Evolutionary conservation across 2,888 invertebrate genomes (phyloP), one percentile per base, ranked within the genome.

Genomic region (Cecidostiba fungosa): DNA sequence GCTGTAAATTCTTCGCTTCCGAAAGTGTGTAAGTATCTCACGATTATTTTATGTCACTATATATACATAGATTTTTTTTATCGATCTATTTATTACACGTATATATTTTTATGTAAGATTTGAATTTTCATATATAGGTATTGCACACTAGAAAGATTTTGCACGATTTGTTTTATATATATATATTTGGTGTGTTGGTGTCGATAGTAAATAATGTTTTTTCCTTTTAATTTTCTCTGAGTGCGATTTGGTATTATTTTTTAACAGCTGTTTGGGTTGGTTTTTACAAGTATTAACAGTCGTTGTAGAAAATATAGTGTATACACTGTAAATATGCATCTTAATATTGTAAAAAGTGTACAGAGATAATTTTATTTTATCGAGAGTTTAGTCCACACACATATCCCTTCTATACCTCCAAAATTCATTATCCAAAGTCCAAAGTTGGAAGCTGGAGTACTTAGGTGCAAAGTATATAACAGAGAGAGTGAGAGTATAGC

Each of bases 101-200:
- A 19, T 16, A 50, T 19, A 3, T 50, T 19, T 50, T 19, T 47
- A 47, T 47, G 14, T 47, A 14, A 8, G 47, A 47, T 78, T 78
- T 19, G 19, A 23, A 32, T 32, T 47, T 50, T 26, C 16, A 16
- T 70, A n/a, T 19, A 39, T 69, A 26, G 26, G 16, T 36, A 50
- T 70, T 54, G 47, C 70, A 50, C 69, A 50, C 62, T 74, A 74
- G 66, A 62, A 66, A 82, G 77, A 43, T 70, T 77, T 77, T 84
- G 84, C 84, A 84, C 77, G 78, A 62, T 78, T 73, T 62, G 62
- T 29, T 73, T 29, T 12, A 39, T 23, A 39, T 69, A 19, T 36
- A 29, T 39, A n/a, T n/a, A n/a, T 72, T 54, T 59, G 47, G 12
- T 72, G 50, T 59, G 29, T 82, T 23, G 47, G 5, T 62, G 12